A percentile compares a stretch with the other conserved stretches of the same genome.
phyloP scores from a whole-genome alignment of 2,888 invertebrate genomes.

The Drosophila nigricruria region DNA sequence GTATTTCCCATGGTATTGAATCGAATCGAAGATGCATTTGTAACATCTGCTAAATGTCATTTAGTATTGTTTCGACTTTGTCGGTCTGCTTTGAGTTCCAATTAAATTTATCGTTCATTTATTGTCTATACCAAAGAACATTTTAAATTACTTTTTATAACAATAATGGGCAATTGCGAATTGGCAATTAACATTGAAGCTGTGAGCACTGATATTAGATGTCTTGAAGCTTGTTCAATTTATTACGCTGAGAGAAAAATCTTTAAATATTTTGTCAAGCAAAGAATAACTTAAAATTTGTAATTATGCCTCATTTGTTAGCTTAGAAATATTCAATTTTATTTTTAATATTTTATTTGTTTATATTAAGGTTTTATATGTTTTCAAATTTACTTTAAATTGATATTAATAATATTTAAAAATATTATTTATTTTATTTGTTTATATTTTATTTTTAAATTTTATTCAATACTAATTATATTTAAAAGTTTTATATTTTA shows the following conservation, averaged over 20 bases:
- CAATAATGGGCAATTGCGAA: constrained; percentile 26
- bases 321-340: neutral
- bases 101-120: constrained; percentile 22
- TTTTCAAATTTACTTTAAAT: neutral
- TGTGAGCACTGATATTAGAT: constrained; percentile 20
- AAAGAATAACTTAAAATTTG: neutral
- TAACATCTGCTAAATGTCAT: constrained; percentile 34
- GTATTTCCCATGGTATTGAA: constrained; percentile 43
- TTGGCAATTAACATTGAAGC: constrained; percentile 19
- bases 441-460: neutral
- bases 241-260: constrained; percentile 18
- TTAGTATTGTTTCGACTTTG: constrained; percentile 15
- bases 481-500: neutral
- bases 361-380: neutral
- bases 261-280: too few relatives aligned
- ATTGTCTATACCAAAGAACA: constrained; percentile 5
- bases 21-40: constrained; percentile 48
- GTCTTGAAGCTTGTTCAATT: constrained; percentile 21
- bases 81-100: constrained; percentile 9
- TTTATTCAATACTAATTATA: neutral
- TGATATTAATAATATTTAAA: neutral
- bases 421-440: neutral
- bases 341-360: neutral
- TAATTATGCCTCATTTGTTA: neutral
- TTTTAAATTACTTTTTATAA: constrained; percentile 40